Base-by-base conservation (phyloP, 1,140 invertebrate genomes). In the Lasioglossum albipes region DNA sequence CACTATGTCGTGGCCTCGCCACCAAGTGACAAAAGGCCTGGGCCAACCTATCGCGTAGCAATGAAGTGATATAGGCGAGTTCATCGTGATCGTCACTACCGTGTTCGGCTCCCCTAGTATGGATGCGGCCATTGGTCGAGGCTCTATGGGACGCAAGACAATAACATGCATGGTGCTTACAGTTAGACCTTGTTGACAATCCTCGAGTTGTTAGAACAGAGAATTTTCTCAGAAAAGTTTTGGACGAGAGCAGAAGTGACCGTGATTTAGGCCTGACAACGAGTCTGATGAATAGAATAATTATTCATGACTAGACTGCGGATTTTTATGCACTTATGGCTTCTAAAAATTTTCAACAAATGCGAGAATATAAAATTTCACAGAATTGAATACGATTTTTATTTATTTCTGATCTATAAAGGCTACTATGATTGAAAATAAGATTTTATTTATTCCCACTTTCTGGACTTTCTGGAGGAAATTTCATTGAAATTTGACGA, bases 11-110 rank as follows among this genome's bases (percentile, higher is more conserved):
- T 95, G 94, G n/a, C 96, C 96, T 64, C 95, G 95, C 96, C 97
- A 98, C 98, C 98, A 98, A 20, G 96, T 97, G 20, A 98, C 96
- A 27, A 94, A 92, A 0, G 97, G 97, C 61, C 94, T 92, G 0
- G 98, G 98, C 94, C 95, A 96, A 45, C 97, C 98, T 87, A 96
- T 95, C 20, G 97, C 97, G 83, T 96, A 96, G 92, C 98, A 98
- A 78, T 96, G 95, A 4, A 98, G 93, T 31, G 94, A 91, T 7
- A 96, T 94, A 16, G 96, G 95, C 5, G 94, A 93, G 70, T 96
- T 96, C 67, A 98, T 91, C 52, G 95, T 94, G 7, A 96, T 96
- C 27, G 96, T 94, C 45, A 97, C 93, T 41, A 94, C 92, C 49
- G 94, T 91, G 83, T 95, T 94, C 66, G 94, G 92, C 49, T 96